Evolutionary conservation across 2,888 invertebrate species (phyloP), one percentile per base, ranked within the genome.

Genomic region (Coremacera marginata): DNA sequence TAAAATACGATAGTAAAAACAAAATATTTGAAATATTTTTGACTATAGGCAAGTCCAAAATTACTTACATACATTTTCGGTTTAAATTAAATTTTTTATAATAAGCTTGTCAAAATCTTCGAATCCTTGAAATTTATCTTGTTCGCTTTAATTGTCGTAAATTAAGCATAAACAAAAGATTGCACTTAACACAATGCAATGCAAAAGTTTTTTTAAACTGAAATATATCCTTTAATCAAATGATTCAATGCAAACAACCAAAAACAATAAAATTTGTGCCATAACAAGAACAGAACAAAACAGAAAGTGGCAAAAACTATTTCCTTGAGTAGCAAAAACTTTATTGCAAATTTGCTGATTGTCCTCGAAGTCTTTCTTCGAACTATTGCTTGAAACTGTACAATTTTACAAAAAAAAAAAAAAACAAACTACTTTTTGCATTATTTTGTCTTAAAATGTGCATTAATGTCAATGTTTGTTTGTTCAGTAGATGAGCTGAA

Each of bases 131-230:
- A 37, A 37, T 57, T 57, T 5, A 11, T 70, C 55, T 68, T 78
- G 44, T 70, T 71, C 65, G 73, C 76, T 72, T 70, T 73, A 52
- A 79, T 80, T 78, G 78, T 70, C 80, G 79, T 80, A 80, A 82
- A 82, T 82, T 80, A 82, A 81, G 79, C 81, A 81, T 77, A 80
- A 82, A 82, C 82, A 80, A 81, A 78, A 80, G 80, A 81, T 81
- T 82, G 80, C 81, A 81, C 80, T 80, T 82, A 83, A 49, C 25
- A 16, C 52, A 52, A 52, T 52, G 9, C 11, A 60, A 60, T 14
- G 7, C 34, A 65, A 65, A 65, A 34, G 44, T 65, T 65, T n/a
- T 60, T 60, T 67, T 37, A 9, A 37, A 0, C 67, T 9, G 22
- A 44, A 11, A 44, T 11, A 44, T 37, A 67, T 67, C 44, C 22